Conservation (phyloP, 2,888 invertebrate genomes). For the Pseudococcus viburni region DNA sequence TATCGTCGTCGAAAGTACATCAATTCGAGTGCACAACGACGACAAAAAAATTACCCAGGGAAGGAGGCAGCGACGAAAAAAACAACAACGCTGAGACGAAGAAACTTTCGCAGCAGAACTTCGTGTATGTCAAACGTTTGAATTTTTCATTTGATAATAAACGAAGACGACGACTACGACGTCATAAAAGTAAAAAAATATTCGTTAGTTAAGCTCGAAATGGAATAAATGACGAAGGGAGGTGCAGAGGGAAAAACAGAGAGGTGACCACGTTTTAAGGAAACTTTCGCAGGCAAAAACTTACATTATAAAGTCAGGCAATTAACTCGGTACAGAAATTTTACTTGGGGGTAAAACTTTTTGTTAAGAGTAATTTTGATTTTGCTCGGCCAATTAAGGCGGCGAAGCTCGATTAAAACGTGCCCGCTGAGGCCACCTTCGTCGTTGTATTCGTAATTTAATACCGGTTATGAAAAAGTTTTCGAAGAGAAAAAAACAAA, state of each 20-base stretch:
- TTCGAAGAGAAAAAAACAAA: neutral
- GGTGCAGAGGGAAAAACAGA: neutral
- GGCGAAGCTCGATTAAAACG: neutral
- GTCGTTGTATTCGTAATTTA: neutral
- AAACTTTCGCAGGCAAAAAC: neutral
- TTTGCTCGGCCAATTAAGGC: conserved; percentile 10
- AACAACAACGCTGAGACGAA: no score
- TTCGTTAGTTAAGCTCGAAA: neutral
- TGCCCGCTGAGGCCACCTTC: neutral
- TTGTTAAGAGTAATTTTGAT: conserved; percentile 7
- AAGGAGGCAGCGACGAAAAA: no score
- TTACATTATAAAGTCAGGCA: neutral
- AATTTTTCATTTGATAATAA: conserved; percentile 11
- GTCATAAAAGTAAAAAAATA: neutral
- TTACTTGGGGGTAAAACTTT: neutral
- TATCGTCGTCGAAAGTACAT: no score
- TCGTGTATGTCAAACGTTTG: neutral
- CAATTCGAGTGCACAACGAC: no score
- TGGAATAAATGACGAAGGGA: neutral
- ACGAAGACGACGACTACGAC: neutral
- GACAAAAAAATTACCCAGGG: no score
- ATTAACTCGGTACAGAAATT: neutral
- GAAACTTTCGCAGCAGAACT: no score
- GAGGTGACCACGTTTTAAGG: neutral
- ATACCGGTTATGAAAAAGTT: neutral